A percentile compares a stretch with the other conserved stretches of the same genome.
Conservation (phyloP, 2,113 vertebrate genomes). For the Laterallus jamaicensis region DNA sequence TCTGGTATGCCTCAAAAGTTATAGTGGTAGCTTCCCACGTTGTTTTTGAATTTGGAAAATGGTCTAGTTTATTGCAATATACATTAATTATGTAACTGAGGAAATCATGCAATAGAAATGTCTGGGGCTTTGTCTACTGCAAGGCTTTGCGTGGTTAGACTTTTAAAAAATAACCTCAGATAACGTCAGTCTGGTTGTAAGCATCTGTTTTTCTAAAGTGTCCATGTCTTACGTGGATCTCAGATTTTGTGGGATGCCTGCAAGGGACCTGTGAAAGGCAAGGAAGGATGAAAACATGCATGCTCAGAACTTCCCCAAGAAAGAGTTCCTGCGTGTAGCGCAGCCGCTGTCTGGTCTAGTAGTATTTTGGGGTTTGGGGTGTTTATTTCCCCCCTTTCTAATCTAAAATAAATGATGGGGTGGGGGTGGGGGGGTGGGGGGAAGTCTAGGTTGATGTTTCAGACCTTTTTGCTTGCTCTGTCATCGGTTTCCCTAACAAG, state of each 20-base stretch:
- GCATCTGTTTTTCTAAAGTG: neutral
- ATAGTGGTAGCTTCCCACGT: neutral
- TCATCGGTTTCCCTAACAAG: neutral
- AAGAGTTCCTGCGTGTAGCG: rapidly evolving
- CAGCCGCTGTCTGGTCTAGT: neutral
- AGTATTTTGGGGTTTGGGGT: no score
- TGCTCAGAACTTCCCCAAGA: neutral
- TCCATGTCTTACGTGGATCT: neutral
- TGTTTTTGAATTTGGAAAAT: neutral
- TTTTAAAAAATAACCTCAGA: neutral
- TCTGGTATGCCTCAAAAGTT: constrained; percentile 39
- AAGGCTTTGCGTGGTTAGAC: neutral
- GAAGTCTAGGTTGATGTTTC: neutral
- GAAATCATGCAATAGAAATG: neutral
- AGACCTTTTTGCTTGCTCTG: neutral
- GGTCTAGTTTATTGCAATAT: neutral
- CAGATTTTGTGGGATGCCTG: neutral
- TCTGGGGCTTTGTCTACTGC: neutral
- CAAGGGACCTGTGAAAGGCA: neutral
- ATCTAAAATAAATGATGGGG: neutral
- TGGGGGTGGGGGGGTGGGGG: no score
- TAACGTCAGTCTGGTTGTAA: neutral
- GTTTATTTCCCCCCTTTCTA: neutral
- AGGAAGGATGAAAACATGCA: neutral
- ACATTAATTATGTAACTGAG: neutral